Base-by-base conservation (phyloP, 2,888 invertebrate species). In the Mimas tiliae region DNA sequence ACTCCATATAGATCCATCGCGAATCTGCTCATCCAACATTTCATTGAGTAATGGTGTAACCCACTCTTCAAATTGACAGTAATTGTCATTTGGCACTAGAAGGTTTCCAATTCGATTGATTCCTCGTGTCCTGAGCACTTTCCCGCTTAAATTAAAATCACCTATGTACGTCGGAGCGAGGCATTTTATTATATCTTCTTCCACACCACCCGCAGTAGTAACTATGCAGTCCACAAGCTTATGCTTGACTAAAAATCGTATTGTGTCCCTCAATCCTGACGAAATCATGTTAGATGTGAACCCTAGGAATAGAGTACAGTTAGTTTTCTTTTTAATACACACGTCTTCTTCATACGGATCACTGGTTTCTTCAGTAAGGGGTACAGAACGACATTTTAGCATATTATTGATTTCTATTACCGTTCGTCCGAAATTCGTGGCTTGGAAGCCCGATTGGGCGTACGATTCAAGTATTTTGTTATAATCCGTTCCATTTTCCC, bases 181-280 rank as follows among this genome's bases (percentile, higher is more conserved):
- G 85, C 99, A 99, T 94, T 99, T 99, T 53, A 99, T 99, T 58
- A 99, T 96, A 92, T 99, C 99, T 90, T 99, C 99, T 88, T 99
- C 99, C 0, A 99, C 95, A 0, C 99, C 99, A 0, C 99, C 99
- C 0, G 99, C 99, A 12, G 99, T 98, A 0, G 99, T 98, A 0
- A 99, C 99, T 71, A 99, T 95, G 82, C 98, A 98, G 88, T 99
- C 99, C 45, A 99, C 95, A 94, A 98, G 95, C 84, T 89, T 93
- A 68, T 93, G 91, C 82, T 91, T 93, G 0, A 93, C 91, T 72
- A 93, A 75, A 94, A 97, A 99, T 65, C 96, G 93, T 70, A 99
- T 95, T 0, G 97, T 96, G 81, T 99, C 99, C 70, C 99, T 94
- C 68, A 99, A 91, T 2, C 99, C 99, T 65, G 98, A 97, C 0